Conservation (phyloP, 1,140 invertebrate species). For the Hormaphis cornu region DNA sequence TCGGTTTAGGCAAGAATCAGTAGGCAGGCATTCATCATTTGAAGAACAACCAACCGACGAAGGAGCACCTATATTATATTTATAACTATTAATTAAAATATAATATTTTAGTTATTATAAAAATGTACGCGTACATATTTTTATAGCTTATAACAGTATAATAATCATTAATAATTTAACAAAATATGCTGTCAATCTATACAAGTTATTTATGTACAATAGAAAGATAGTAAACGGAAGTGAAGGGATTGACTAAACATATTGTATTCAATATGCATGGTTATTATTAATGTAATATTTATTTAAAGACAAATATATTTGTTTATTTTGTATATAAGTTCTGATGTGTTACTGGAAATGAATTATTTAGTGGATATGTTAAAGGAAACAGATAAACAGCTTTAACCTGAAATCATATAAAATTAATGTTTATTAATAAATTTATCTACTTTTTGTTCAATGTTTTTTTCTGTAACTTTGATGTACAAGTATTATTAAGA, state of each 20-base stretch:
- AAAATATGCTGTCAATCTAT: slow-evolving; percentile 13
- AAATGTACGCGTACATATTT: slow-evolving; percentile 36
- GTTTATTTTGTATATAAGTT: background rate
- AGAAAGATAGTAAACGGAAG: slow-evolving; percentile 22
- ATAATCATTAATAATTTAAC: background rate
- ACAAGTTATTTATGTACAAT: slow-evolving; percentile 7
- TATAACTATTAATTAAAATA: background rate
- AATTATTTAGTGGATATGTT: slow-evolving; percentile 6
- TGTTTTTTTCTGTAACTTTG: background rate
- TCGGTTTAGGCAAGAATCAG: slow-evolving; percentile 61
- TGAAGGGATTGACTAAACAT: slow-evolving; percentile 21
- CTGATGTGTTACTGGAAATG: slow-evolving; percentile 5
- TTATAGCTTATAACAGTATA: background rate
- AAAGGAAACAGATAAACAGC: slow-evolving; percentile 17
- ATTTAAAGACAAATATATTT: too few relatives aligned
- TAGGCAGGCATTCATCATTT: slow-evolving; percentile 60
- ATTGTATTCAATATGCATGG: background rate
- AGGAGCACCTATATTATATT: slow-evolving; percentile 44
- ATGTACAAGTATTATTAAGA: background rate
- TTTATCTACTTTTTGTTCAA: background rate
- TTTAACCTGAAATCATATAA: slow-evolving; percentile 33
- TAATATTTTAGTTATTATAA: slow-evolving; percentile 2
- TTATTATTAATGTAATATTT: too few relatives aligned
- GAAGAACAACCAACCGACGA: slow-evolving; percentile 53
- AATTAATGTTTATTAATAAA: slow-evolving; percentile 1